Evolutionary conservation across 1,140 invertebrate species (phyloP).

Genomic region (Colletes latitarsis): DNA sequence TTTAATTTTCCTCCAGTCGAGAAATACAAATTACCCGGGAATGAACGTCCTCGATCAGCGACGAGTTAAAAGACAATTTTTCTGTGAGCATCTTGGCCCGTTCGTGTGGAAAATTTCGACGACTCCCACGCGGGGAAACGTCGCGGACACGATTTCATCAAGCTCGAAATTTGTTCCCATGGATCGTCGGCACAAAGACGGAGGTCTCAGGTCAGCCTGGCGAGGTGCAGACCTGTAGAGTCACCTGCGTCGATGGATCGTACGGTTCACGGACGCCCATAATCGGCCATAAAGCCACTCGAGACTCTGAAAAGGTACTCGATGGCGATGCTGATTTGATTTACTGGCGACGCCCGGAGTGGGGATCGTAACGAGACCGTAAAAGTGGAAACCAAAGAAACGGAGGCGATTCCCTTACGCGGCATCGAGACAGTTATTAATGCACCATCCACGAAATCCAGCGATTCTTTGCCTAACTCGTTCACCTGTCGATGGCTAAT

Average conservation of each 20-base stretch:
- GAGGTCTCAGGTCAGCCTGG: conserved; percentile 5
- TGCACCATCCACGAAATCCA: too few species aligned
- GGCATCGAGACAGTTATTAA: background rate
- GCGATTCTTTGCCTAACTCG: too few species aligned
- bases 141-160: conserved; percentile 76
- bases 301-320: conserved; percentile 34
- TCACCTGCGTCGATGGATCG: conserved; percentile 56
- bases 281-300: conserved; percentile 63
- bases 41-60: conserved; percentile 62
- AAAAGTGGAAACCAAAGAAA: background rate
- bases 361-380: conserved; percentile 13
- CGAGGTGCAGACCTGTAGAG: conserved; percentile 20
- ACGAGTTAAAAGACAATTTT: conserved; percentile 76
- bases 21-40: conserved; percentile 71
- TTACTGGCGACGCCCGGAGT: conserved; percentile 19
- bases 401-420: too few species aligned
- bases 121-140: conserved; percentile 77
- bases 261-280: too few species aligned
- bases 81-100: conserved; percentile 50
- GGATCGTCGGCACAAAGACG: conserved; percentile 29
- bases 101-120: conserved; percentile 76
- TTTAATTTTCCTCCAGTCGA: conserved; percentile 70
- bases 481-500: too few species aligned
- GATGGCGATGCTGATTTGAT: conserved; percentile 43
- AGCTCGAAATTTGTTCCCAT: conserved; percentile 40